phyloP scores from a whole-genome alignment of 2,888 invertebrate species.

The Sarcophaga carnaria region DNA sequence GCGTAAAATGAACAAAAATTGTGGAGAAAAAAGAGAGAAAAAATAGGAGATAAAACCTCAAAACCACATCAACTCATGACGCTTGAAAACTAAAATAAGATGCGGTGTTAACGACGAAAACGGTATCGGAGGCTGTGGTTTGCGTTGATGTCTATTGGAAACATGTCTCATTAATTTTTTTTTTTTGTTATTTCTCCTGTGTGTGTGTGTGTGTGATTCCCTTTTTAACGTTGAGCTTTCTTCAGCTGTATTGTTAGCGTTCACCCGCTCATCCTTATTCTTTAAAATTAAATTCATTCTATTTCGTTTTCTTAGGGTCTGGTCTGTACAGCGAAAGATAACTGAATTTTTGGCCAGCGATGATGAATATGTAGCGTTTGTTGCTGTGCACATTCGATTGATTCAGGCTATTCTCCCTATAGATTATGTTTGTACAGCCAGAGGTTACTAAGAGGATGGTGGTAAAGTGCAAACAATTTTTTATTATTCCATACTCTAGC shows the following conservation, averaged over 20 bases:
- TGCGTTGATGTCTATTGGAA: constrained; percentile 50
- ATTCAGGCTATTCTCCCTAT: constrained; percentile 16
- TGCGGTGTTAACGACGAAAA: constrained; percentile 33
- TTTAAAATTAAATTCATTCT: constrained; percentile 47
- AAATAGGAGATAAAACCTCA: constrained; percentile 48
- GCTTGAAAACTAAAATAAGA: constrained; percentile 52
- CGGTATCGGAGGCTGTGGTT: constrained; percentile 46
- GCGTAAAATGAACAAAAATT: constrained; percentile 6
- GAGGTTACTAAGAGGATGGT: background rate
- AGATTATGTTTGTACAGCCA: constrained; percentile 27
- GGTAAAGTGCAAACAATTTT: constrained; percentile 36
- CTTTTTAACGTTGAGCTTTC: background rate
- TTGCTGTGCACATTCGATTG: background rate
- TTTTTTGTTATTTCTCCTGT: constrained; percentile 1
- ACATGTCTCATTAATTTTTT: constrained; percentile 54
- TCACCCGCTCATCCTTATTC: constrained; percentile 8
- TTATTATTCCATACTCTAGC: constrained; percentile 32
- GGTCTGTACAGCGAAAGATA: constrained; percentile 21
- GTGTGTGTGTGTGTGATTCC: background rate
- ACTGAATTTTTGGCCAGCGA: constrained; percentile 22
- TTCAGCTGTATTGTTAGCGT: background rate
- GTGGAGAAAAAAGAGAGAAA: background rate
- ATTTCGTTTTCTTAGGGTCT: constrained; percentile 27
- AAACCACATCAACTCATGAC: constrained; percentile 55
- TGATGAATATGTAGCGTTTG: background rate